These are phyloP conservation scores for Priocnemis perturbator DNA, from an alignment of 2,888 invertebrate genomes.

Conservation along the genomic window DNA sequence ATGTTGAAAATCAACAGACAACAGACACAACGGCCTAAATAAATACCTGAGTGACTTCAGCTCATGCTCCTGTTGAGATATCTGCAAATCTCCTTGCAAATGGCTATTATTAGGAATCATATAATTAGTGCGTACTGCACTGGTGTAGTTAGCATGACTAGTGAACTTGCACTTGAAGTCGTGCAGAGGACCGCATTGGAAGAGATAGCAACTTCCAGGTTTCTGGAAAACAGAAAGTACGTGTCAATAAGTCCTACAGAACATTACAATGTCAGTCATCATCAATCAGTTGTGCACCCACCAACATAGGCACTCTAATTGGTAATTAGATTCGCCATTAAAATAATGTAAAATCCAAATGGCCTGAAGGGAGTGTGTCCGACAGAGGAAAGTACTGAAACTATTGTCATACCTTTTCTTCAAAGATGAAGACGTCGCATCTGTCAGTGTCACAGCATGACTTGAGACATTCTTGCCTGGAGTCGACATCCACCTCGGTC, in stretches of 20 bases:
- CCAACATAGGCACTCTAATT: not conserved
- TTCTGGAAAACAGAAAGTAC: conserved; percentile 77
- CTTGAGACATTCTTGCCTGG: conserved; percentile 88
- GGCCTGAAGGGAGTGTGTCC: no score
- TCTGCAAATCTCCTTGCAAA: conserved; percentile 83
- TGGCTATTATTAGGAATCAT: conserved; percentile 73
- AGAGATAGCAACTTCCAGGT: conserved; percentile 92
- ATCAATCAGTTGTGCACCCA: not conserved
- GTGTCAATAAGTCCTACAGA: not conserved
- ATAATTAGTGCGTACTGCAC: conserved; percentile 85
- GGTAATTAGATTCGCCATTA: no score
- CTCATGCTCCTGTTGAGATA: conserved; percentile 85
- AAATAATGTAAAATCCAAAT: no score
- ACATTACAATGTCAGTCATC: not conserved
- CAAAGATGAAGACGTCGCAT: conserved; percentile 95
- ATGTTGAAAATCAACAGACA: not conserved
- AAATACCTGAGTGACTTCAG: conserved; percentile 82
- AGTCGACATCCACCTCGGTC: conserved; percentile 88
- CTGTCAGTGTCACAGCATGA: conserved; percentile 91
- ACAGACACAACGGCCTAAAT: conserved; percentile 10
- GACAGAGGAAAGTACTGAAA: no score
- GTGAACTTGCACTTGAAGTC: conserved; percentile 96
- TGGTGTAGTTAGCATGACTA: conserved; percentile 90
- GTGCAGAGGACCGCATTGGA: conserved; percentile 92
- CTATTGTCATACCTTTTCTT: conserved; percentile 84